Conservation (phyloP, 2,113 vertebrate species). For the Gopherus flavomarginatus region DNA sequence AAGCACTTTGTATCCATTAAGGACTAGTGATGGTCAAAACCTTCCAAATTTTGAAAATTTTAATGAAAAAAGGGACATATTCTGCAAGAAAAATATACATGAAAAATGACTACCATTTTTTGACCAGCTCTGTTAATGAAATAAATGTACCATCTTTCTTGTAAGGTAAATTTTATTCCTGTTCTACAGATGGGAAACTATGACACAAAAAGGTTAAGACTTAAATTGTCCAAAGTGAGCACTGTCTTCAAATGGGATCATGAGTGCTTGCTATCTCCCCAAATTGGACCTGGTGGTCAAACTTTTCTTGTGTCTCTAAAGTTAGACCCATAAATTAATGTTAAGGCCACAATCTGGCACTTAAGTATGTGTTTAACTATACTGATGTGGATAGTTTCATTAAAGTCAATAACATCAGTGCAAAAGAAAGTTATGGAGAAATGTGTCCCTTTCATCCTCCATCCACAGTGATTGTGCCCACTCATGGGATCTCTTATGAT, state of each 20-base stretch:
- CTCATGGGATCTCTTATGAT: not conserved
- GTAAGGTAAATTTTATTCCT: not conserved
- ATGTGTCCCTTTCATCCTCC: not conserved
- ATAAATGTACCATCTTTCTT: not conserved
- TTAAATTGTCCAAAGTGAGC: not conserved
- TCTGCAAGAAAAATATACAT: not conserved
- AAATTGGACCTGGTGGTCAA: not conserved
- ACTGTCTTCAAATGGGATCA: not conserved
- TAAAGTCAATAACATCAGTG: not conserved
- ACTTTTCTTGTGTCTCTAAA: not conserved
- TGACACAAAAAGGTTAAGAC: not conserved
- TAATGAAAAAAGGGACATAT: rapidly evolving
- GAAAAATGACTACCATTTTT: not conserved
- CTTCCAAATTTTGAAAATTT: not conserved
- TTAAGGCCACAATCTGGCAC: not conserved
- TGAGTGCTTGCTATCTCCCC: not conserved
- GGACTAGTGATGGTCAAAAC: not conserved
- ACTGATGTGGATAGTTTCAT: not conserved
- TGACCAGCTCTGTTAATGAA: not conserved
- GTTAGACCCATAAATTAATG: not conserved
- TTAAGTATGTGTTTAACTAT: not conserved
- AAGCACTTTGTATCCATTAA: not conserved
- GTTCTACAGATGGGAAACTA: not conserved
- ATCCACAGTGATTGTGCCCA: not conserved
- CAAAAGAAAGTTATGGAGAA: not conserved